Evolutionary conservation across 2,888 invertebrate species (phyloP).

Genomic region (Miltochrista miniata): DNA sequence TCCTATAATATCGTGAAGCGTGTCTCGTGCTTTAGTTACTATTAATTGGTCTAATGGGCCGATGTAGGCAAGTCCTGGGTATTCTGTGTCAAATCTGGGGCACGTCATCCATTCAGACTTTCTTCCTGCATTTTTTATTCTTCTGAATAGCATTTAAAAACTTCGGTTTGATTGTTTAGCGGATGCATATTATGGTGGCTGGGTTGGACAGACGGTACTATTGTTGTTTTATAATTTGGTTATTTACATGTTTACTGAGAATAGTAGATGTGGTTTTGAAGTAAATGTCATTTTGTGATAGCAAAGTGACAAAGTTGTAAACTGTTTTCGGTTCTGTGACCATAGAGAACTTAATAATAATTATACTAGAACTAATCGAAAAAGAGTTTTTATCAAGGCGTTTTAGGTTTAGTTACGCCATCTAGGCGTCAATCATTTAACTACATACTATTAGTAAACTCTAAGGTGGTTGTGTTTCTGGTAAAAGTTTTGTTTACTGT

Average conservation of each 20-base stretch:
- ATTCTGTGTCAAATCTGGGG: constrained; percentile 41
- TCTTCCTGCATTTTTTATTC: constrained; percentile 13
- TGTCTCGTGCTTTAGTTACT: constrained; percentile 47
- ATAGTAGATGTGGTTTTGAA: background rate
- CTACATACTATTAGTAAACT: too few species aligned
- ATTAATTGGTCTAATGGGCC: constrained; percentile 50
- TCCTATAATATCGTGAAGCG: constrained; percentile 52
- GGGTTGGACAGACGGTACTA: background rate
- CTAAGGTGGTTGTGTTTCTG: too few species aligned
- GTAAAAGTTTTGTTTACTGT: too few species aligned
- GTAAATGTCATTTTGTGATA: too few species aligned
- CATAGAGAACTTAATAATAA: too few species aligned
- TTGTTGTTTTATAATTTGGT: background rate
- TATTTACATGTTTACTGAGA: background rate
- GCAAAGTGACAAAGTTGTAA: too few species aligned
- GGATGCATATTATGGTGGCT: constrained; percentile 19
- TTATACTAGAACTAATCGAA: too few species aligned
- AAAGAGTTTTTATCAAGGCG: too few species aligned
- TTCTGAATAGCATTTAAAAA: constrained; percentile 39
- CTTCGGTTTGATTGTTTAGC: constrained; percentile 3
- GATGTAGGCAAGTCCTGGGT: constrained; percentile 59
- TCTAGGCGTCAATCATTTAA: too few species aligned
- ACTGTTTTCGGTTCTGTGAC: too few species aligned
- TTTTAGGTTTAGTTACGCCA: too few species aligned
- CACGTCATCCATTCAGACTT: constrained; percentile 60